phyloP scores from a whole-genome alignment of 2,888 invertebrate species.

The Acleris literana region DNA sequence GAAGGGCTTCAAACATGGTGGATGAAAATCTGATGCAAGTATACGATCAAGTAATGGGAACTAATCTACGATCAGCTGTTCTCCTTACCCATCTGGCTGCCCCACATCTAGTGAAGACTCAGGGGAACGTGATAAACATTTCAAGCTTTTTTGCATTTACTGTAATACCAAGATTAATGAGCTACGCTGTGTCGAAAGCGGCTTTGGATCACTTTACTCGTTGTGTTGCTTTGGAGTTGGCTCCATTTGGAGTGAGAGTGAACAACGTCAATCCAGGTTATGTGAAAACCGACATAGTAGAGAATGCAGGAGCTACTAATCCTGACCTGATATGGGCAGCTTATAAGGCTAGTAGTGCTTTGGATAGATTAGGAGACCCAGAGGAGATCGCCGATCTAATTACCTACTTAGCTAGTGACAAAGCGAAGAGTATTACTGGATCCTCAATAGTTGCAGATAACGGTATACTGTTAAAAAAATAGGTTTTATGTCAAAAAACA shows the following conservation, averaged over 20 bases:
- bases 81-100: conserved; percentile 33
- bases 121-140: conserved; percentile 37
- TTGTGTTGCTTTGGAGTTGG: conserved; percentile 36
- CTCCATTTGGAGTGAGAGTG: conserved; percentile 35
- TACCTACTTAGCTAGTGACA: conserved; percentile 30
- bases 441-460: conserved; percentile 14
- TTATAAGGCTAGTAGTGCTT: not conserved
- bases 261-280: conserved; percentile 37
- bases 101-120: conserved; percentile 36
- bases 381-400: conserved; percentile 31
- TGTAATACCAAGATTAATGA: not conserved
- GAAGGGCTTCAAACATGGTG: conserved; percentile 6
- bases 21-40: conserved; percentile 19
- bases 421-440: conserved; percentile 35
- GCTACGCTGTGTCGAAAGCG: conserved; percentile 34
- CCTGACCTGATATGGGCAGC: conserved; percentile 9
- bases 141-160: conserved; percentile 24
- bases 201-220: conserved; percentile 39
- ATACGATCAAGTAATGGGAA: conserved; percentile 35
- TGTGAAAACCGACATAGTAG: conserved; percentile 33
- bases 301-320: conserved; percentile 21
- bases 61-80: conserved; percentile 33
- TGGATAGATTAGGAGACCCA: conserved; percentile 12
- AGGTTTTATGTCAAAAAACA: not conserved
- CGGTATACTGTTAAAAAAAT: conserved; percentile 3